Base-by-base conservation (phyloP, 2,888 invertebrate genomes). In the Amiota communis region DNA sequence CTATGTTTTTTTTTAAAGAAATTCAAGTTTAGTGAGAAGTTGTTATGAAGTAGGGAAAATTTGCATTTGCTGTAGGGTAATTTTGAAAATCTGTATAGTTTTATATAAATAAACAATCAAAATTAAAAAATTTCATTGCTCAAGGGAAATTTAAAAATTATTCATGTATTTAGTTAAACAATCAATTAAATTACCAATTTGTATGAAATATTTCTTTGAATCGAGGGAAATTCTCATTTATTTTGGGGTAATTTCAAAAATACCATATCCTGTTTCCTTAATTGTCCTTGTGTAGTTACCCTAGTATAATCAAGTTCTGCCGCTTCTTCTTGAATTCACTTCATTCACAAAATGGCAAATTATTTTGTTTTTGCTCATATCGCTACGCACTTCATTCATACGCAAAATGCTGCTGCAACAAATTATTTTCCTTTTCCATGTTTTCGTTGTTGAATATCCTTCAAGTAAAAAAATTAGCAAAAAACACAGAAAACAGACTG, bases 391-490 rank as follows among this genome's bases (percentile, higher is more conserved):
- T 67, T 68, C 67, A 68, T 68, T 68, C 67, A 68, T 68, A 53
- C 67, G 51, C 20, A 68, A n/a, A 36, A 36, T 36, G 36, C 36
- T 36, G 36, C 36, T 17, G 20, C 65, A 9, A 65, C 23, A 63
- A 63, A 13, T 20, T 23, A 15, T 23, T 13, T 51, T 49, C 51
- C 75, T 75, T 74, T 74, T 75, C 74, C 75, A 73, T 75, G 73
- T 73, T 76, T 71, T 71, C 48, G 72, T 70, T 73, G 70, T 57
- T 57, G 61, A 12, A 67, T 68, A 68, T 53, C 67, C 67, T 68
- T 15, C 51, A 11, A 23, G 13, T 11, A 47, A 48, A 17, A 51
- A 51, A 68, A 36, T 63, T 46, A 12, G 46, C 53, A 51, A 17
- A 68, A 53, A 63, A 36, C 67, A 76, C 12, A 59, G 9, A 59